Base-by-base conservation (phyloP, 2,888 invertebrate genomes). In the Ctena decussata region DNA sequence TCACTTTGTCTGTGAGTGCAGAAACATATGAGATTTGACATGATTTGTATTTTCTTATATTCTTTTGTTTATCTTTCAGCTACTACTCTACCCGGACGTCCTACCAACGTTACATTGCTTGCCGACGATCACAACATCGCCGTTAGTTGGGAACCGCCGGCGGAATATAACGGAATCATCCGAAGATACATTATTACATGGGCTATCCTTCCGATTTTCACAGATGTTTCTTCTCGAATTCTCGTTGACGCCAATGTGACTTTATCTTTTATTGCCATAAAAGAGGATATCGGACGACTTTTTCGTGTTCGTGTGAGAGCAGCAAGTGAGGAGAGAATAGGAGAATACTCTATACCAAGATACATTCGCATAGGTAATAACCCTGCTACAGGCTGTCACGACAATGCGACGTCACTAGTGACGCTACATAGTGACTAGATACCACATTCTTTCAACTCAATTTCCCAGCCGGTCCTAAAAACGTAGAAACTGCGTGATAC, bases 111-210 rank as follows among this genome's bases (percentile, higher is more conserved):
- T 21, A 70, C 72, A 11, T 41, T 80, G 30, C 53, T 80, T 8
- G 80, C 83, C 35, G 83, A 80, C 71, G 60, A 35, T 35, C 44
- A 32, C 37, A 75, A 86, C 57, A 83, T 86, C 39, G 82, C 72
- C 24, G 82, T 84, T 24, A 72, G 74, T 46, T 86, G 86, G 86
- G 72, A 81, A 35, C 78, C 83, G 15, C 83, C 86, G n/a, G 71
- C 46, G 46, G 83, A 75, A 75, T 71, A 80, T 18, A 78, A 60
- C 81, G 86, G 83, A 78, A 49, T 46, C 5, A 77, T 86, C 41
- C 77, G 75, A 44, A 80, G 65, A 30, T 84, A 86, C 70, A 70
- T 83, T 27, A 78, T 84, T 1, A 81, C 70, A 27, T 86, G 60
- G 44, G 49, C 83, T 0, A 76, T 86, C 12, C 71, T 86, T 11